Conservation (phyloP, 2,888 invertebrate genomes). For the Thereva nobilitata region DNA sequence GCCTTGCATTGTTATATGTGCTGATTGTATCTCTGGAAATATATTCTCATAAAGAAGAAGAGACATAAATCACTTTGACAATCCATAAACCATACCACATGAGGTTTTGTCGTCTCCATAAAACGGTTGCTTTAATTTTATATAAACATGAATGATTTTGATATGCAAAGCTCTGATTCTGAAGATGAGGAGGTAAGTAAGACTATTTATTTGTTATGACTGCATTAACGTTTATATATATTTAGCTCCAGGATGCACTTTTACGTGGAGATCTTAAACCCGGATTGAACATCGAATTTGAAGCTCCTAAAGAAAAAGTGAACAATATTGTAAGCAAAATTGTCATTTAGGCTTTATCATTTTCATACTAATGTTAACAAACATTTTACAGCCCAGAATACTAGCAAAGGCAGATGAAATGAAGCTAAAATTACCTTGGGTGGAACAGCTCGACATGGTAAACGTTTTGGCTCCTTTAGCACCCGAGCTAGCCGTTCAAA, state of each 20-base stretch:
- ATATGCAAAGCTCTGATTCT: conserved; percentile 49
- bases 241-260: conserved; percentile 88
- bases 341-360: not conserved
- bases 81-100: too few relatives aligned
- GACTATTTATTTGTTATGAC: not conserved
- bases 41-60: too few relatives aligned
- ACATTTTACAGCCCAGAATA: conserved; percentile 57
- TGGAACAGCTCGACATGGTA: conserved; percentile 80
- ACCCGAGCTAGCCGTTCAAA: conserved; percentile 78
- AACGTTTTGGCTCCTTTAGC: conserved; percentile 80
- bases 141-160: conserved; percentile 25
- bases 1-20: too few relatives aligned
- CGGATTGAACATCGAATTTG: conserved; percentile 75
- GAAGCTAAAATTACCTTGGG: conserved; percentile 76
- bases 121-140: too few relatives aligned
- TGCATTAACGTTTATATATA: conserved; percentile 17
- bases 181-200: conserved; percentile 53
- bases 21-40: too few relatives aligned
- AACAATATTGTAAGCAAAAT: conserved; percentile 73
- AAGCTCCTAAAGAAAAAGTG: conserved; percentile 62
- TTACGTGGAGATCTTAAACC: conserved; percentile 83
- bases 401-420: conserved; percentile 74
- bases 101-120: too few relatives aligned
- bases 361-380: not conserved
- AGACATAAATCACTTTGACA: too few relatives aligned